phyloP scores from a whole-genome alignment of 92 coral and sea anemone species.

The Palythoa caribaeorum region DNA sequence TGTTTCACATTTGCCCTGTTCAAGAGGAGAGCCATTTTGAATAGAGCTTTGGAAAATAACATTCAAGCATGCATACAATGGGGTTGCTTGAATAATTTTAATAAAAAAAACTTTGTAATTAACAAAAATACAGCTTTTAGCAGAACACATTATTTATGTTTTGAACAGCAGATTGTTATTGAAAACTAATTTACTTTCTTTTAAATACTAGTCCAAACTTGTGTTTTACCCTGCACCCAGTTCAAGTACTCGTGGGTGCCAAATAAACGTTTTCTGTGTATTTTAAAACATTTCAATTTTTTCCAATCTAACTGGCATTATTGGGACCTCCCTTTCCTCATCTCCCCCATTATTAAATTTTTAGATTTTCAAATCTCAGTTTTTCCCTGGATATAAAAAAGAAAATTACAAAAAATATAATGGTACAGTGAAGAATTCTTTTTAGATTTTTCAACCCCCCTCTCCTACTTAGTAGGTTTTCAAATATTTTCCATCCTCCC shows the following conservation, averaged over 20 bases:
- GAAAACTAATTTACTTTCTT: background rate
- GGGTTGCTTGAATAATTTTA: background rate
- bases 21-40: background rate
- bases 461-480: too few relatives aligned
- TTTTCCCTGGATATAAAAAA: too few relatives aligned
- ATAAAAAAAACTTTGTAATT: background rate
- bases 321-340: too few relatives aligned
- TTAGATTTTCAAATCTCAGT: too few relatives aligned
- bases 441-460: too few relatives aligned
- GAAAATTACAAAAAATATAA: too few relatives aligned
- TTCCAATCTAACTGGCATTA: too few relatives aligned
- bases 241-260: background rate
- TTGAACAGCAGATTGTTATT: background rate
- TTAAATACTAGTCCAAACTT: background rate
- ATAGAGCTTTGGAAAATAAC: background rate
- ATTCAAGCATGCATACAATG: background rate
- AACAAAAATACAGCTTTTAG: background rate
- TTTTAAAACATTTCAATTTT: too few relatives aligned
- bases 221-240: background rate
- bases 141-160: background rate
- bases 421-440: too few relatives aligned
- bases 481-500: too few relatives aligned
- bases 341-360: too few relatives aligned
- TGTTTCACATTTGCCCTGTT: slow-evolving; percentile 3
- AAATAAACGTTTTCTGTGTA: too few relatives aligned